phyloP scores from a whole-genome alignment of 1,140 invertebrate species.

The Megalonaias nervosa region DNA sequence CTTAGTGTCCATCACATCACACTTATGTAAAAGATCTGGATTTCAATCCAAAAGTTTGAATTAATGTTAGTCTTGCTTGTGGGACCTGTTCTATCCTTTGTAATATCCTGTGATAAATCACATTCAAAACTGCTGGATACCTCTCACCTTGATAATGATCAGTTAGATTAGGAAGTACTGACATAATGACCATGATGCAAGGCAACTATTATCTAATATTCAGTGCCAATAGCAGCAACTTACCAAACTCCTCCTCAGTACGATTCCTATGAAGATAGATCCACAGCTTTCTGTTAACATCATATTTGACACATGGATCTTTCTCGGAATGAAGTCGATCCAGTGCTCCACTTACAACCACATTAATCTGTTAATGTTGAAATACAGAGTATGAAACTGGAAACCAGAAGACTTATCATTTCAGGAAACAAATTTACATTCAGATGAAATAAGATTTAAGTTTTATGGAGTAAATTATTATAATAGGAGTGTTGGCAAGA shows the following conservation, averaged over 20 bases:
- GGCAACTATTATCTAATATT: neutral
- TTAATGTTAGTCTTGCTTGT: too few relatives aligned
- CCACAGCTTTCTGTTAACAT: conserved; percentile 91
- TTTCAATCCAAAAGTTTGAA: too few relatives aligned
- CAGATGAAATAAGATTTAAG: too few relatives aligned
- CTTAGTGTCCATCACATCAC: too few relatives aligned
- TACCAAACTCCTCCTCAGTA: conserved; percentile 84
- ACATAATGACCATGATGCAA: neutral
- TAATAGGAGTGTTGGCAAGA: too few relatives aligned
- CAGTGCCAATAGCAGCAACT: conserved; percentile 38
- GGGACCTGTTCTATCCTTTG: too few relatives aligned
- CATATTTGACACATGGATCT: conserved; percentile 93
- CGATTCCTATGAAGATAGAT: conserved; percentile 88
- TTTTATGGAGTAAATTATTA: too few relatives aligned
- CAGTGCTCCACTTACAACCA: conserved; percentile 89
- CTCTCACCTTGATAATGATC: neutral
- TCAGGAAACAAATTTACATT: too few relatives aligned
- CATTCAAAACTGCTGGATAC: neutral
- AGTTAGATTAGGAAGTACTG: neutral
- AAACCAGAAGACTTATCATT: too few relatives aligned
- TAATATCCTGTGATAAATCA: neutral
- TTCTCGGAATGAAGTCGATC: conserved; percentile 90
- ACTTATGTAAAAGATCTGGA: too few relatives aligned
- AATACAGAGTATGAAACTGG: neutral
- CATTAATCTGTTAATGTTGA: conserved; percentile 77